These are phyloP conservation scores for Cerastis rubricosa DNA, from an alignment of 2,888 invertebrate genomes.

Conservation along the genomic window DNA sequence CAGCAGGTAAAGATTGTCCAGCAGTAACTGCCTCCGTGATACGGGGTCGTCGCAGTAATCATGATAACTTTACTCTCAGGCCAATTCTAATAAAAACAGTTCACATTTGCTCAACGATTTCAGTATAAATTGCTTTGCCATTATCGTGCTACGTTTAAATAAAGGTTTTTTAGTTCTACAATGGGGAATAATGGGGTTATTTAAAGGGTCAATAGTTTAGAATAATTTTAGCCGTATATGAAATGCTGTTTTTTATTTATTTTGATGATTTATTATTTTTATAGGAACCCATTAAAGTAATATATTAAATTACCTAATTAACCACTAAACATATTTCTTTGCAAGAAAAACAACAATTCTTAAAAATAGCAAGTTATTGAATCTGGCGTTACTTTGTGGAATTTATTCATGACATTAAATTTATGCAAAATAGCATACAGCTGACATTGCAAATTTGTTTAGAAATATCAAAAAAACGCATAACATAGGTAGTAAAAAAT, in stretches of 20 bases:
- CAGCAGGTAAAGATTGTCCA: conserved; percentile 83
- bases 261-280: conserved; percentile 4
- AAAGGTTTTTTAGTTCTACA: conserved; percentile 18
- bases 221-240: not conserved
- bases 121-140: conserved; percentile 28
- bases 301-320: not conserved
- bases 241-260: not conserved
- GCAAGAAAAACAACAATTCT: not conserved
- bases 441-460: not conserved
- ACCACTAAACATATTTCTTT: not conserved
- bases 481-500: conserved; percentile 9
- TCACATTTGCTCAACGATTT: conserved; percentile 56
- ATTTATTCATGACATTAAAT: not conserved
- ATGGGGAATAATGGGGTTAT: conserved; percentile 48
- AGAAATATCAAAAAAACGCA: not conserved
- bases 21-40: conserved; percentile 53
- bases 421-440: not conserved
- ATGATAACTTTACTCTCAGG: conserved; percentile 59
- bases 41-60: conserved; percentile 62
- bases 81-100: conserved; percentile 55
- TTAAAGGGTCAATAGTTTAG: conserved; percentile 26
- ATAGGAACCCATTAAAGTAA: not conserved
- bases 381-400: not conserved
- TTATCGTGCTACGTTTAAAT: conserved; percentile 30
- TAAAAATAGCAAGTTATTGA: not conserved